Conservation (phyloP, 2,888 invertebrate species). For the Trachelus troglodyta region DNA sequence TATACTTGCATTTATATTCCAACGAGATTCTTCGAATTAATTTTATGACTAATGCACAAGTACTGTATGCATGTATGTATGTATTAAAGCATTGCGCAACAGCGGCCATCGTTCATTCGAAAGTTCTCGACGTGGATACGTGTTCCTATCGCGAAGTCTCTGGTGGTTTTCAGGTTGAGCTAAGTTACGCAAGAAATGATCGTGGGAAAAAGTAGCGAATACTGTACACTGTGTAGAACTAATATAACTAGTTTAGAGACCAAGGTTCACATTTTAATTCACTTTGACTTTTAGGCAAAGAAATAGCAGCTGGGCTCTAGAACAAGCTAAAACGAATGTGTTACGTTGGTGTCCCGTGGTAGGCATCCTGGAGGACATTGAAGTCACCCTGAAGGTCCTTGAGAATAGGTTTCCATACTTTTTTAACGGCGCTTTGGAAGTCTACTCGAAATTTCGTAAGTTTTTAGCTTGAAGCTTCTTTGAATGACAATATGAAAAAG, state of each 20-base stretch:
- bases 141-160: not conserved
- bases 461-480: conserved; percentile 31
- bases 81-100: not conserved
- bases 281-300: conserved; percentile 58
- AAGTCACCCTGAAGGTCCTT: conserved; percentile 69
- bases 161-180: not conserved
- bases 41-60: not conserved
- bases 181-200: conserved; percentile 3
- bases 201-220: conserved; percentile 3
- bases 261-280: not conserved
- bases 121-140: not conserved
- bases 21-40: not conserved
- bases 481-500: conserved; percentile 42
- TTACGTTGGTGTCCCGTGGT: conserved; percentile 71
- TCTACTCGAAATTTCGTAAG: conserved; percentile 70
- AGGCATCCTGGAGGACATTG: conserved; percentile 71
- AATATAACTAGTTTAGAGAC: not conserved
- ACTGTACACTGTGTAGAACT: not conserved
- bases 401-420: conserved; percentile 70
- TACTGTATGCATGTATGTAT: not conserved
- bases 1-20: not conserved
- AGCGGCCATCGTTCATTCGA: not conserved
- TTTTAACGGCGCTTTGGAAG: conserved; percentile 69
- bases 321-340: conserved; percentile 70
- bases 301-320: conserved; percentile 70